Conservation (phyloP, 2,888 invertebrate species). For the Rosalia funebris region DNA sequence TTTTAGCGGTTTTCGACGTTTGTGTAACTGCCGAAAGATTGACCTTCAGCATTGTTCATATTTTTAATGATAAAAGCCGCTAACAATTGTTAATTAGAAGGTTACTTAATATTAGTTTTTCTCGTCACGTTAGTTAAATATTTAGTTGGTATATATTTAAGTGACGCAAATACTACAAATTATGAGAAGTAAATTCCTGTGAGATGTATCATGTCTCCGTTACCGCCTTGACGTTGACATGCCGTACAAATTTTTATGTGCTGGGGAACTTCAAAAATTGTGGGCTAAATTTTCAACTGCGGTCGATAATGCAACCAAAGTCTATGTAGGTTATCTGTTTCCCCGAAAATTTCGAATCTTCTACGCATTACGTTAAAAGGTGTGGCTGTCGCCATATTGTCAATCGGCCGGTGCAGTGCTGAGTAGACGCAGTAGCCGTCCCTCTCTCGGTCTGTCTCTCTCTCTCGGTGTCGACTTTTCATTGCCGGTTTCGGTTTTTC, state of each 20-base stretch:
- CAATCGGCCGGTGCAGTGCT: slow-evolving; percentile 44
- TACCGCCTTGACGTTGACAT: slow-evolving; percentile 8
- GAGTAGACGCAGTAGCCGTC: slow-evolving; percentile 36
- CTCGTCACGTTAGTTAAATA: slow-evolving; percentile 18
- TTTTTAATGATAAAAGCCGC: slow-evolving; percentile 30
- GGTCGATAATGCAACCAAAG: slow-evolving; percentile 23
- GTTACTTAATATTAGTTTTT: slow-evolving; percentile 17
- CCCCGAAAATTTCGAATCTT: slow-evolving; percentile 32
- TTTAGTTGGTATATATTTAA: slow-evolving; percentile 10
- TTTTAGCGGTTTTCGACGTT: slow-evolving; percentile 10
- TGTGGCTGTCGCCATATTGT: slow-evolving; percentile 65
- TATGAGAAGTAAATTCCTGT: slow-evolving; percentile 40
- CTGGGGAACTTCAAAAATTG: slow-evolving; percentile 2
- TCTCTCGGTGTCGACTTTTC: slow-evolving; percentile 30
- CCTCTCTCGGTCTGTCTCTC: slow-evolving; percentile 31
- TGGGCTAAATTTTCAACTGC: slow-evolving; percentile 2
- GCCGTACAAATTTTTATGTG: neutral
- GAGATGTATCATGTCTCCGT: slow-evolving; percentile 43
- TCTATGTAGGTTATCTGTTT: slow-evolving; percentile 12
- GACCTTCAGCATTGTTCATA: slow-evolving; percentile 50
- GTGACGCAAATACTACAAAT: slow-evolving; percentile 20
- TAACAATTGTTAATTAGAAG: slow-evolving; percentile 19
- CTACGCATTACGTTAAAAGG: slow-evolving; percentile 62
- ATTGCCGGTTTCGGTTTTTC: slow-evolving; percentile 31
- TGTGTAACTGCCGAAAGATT: slow-evolving; percentile 34